A percentile compares a stretch with the other conserved stretches of the same genome.
These are phyloP conservation scores for Plebejus anna DNA, from an alignment of 2,888 invertebrate species.

Conservation along the genomic window DNA sequence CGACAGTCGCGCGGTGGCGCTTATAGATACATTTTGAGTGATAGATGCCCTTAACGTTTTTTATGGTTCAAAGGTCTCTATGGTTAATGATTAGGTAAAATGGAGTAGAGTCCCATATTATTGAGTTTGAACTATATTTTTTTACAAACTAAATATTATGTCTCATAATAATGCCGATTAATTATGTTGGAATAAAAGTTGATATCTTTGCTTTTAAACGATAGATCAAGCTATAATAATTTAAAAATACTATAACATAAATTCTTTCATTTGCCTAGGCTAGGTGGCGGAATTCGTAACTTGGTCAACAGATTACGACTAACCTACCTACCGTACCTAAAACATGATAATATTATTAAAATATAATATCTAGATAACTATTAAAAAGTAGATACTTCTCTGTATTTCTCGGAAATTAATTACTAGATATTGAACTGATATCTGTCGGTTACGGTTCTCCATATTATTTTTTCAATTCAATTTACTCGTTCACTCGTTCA, in stretches of 20 bases:
- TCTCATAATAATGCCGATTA: too few relatives aligned
- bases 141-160: too few relatives aligned
- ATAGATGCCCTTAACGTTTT: too few relatives aligned
- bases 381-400: neutral
- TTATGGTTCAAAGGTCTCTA: slow-evolving; percentile 21
- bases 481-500: slow-evolving; percentile 11
- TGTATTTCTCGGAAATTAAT: neutral
- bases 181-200: too few relatives aligned
- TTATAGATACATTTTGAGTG: too few relatives aligned
- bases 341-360: neutral
- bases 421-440: neutral
- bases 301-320: too few relatives aligned
- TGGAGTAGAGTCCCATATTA: neutral
- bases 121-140: neutral
- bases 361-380: neutral
- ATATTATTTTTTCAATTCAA: slow-evolving; percentile 18
- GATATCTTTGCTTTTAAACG: too few relatives aligned
- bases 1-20: too few relatives aligned
- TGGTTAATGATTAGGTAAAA: neutral
- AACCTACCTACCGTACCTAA: neutral
- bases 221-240: too few relatives aligned
- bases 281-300: too few relatives aligned
- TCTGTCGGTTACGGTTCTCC: neutral
- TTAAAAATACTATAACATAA: too few relatives aligned
- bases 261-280: too few relatives aligned